Evolutionary conservation across 2,888 invertebrate species (phyloP), one percentile per base, ranked within the genome.

Genomic region (Lasius fuliginosus): DNA sequence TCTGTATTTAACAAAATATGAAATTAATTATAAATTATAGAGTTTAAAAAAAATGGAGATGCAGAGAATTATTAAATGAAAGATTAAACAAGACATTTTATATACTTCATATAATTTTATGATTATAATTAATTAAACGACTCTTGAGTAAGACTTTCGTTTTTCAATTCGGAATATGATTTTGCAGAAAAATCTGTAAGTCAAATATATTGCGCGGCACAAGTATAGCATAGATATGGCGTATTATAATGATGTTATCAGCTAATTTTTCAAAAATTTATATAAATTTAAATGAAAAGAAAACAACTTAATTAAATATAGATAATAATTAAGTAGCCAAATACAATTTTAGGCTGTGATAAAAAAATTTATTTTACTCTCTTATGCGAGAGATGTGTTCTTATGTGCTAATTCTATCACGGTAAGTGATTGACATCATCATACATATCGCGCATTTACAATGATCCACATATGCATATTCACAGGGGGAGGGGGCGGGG

Each of bases 401-500:
- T 18, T 33, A 60, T 11, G 27, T 40, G 5, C 40, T 58, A 58
- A 58, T 58, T 27, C 9, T 36, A 11, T 69, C 30, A n/a, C 23
- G 33, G 33, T 71, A 3, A 56, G 11, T 60, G 73, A 58, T 73
- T 73, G 18, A 42, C 40, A 40, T 74, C 4, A 27, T 74, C n/a
- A 5, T 27, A 53, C n/a, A 5, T 27, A 53, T 56, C 15, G 36
- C 9, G 56, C 46, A 33, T 53, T 53, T 73, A 40, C 40, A 73
- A 40, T 42, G 30, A 42, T n/a, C 18, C 18, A 5, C 11, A 11
- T 27, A 40, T 60, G 27, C 5, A 12, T n/a, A 33, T n/a, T 74
- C n/a, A 9, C 0, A 30, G 6, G 23, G 23, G 23, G 23, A 23
- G 23, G 23, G 23, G 23, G 23, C 0, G 23, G 23, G 23, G 23